Evolutionary conservation across 1,140 invertebrate species (phyloP), one percentile per base, ranked within the genome.

Genomic region (Alviniconcha marisindica): DNA sequence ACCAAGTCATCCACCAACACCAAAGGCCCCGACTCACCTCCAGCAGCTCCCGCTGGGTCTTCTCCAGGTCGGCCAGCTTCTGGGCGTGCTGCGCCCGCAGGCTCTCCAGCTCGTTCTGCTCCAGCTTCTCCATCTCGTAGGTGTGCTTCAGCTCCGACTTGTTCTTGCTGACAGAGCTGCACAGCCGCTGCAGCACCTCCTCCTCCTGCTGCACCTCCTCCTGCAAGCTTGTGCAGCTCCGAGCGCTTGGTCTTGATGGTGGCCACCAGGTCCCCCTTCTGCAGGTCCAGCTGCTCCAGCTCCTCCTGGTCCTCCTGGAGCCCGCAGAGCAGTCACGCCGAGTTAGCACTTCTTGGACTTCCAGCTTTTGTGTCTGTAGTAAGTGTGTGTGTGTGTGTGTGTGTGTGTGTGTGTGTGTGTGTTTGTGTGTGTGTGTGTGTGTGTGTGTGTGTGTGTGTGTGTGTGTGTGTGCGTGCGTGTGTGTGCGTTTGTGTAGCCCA

Each of bases 101-200:
- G 73, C 83, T 89, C 7, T 91, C 89, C 51, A 92, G 83, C 82
- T 90, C 90, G 33, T 87, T 87, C 81, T 90, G 87, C 80, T 91
- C 90, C 14, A 90, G 71, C 66, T 88, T 87, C 83, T 90, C 88
- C 90, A 91, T 90, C 63, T 92, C 91, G 82, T 86, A 88, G 24
- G 88, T 88, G 81, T 92, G 91, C 80, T 91, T 91, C 44, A 92
- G 81, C 82, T 91, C 90, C 0, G 90, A 82, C 66, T 90, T 91
- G 76, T 91, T 87, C 81, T 90, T 91, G 80, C 87, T 90, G 60
- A 91, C 88, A 28, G 89, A 84, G 77, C 83, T 87, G 33, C 87
- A 86, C 48, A 92, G 84, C 83, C 86, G 88, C 83, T 91, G 89
- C 60, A 91, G 80, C 40, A 90, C 86, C 83, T 91, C 89, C 71